These are phyloP conservation scores for Hemaris fuciformis DNA, from an alignment of 2,888 invertebrate species.

Conservation along the genomic window DNA sequence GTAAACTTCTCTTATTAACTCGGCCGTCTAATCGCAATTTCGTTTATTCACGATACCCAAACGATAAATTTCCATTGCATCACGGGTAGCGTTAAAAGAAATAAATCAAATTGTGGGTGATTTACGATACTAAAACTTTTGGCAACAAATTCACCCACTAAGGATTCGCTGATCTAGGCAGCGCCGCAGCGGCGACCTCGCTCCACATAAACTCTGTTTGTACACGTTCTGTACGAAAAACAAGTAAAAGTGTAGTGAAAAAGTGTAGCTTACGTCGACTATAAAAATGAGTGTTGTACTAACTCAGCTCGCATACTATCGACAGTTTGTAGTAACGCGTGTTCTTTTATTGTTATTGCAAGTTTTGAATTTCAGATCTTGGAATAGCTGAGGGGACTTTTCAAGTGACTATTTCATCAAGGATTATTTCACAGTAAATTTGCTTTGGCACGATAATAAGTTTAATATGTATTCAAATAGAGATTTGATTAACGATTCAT, in stretches of 20 bases:
- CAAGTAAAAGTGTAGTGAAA: slow-evolving; percentile 5
- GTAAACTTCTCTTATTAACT: background rate
- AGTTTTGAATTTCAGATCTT: background rate
- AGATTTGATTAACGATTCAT: too few species aligned
- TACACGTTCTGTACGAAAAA: background rate
- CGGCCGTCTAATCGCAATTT: background rate
- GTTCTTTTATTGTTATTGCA: background rate
- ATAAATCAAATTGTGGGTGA: slow-evolving; percentile 3
- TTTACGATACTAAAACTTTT: background rate
- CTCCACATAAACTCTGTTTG: background rate
- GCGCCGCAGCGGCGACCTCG: background rate
- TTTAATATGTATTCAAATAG: too few species aligned
- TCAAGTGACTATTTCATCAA: background rate
- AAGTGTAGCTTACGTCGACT: background rate
- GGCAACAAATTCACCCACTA: background rate
- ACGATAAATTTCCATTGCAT: background rate
- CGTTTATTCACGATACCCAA: background rate
- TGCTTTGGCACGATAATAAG: too few species aligned
- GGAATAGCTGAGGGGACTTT: background rate
- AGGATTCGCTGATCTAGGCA: background rate
- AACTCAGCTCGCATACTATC: background rate
- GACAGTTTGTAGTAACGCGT: background rate
- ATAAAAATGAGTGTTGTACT: background rate
- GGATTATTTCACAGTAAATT: too few species aligned
- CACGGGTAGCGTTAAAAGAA: background rate